Evolutionary conservation across 2,113 vertebrate genomes (phyloP).

Genomic region (Gymnobelideus leadbeateri): DNA sequence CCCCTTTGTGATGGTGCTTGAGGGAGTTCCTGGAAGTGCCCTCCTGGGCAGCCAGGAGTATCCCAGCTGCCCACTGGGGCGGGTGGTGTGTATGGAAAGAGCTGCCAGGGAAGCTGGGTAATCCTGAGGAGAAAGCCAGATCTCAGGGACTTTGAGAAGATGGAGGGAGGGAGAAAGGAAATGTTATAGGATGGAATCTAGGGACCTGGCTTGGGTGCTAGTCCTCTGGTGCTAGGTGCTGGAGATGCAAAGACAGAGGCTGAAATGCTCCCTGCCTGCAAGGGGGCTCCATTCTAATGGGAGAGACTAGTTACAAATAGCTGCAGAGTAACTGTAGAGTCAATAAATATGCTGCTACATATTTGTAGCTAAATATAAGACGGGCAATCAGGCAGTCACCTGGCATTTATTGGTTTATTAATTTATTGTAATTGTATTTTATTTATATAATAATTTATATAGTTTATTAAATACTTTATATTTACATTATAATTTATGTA

Average conservation of each 20-base stretch:
- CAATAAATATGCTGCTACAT: background rate
- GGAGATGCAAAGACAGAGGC: background rate
- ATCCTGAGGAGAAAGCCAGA: background rate
- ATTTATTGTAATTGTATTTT: background rate
- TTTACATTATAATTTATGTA: no score
- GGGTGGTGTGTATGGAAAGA: background rate
- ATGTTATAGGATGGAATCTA: background rate
- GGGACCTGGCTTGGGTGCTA: background rate
- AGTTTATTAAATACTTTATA: no score
- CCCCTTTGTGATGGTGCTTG: rapidly evolving
- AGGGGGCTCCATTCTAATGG: background rate
- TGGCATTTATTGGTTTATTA: background rate
- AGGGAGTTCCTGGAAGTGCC: background rate
- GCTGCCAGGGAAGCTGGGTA: background rate
- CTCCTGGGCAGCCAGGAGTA: background rate
- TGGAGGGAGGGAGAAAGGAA: background rate
- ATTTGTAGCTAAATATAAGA: background rate
- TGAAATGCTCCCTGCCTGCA: background rate
- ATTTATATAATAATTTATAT: no score
- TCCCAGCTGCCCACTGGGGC: background rate
- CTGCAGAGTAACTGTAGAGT: background rate
- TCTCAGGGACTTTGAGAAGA: background rate
- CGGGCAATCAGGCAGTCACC: background rate
- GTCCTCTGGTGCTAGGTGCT: background rate
- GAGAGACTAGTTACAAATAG: background rate